Percentiles rank a stretch among this genome's conserved stretches.
Conservation (phyloP, 2,113 vertebrate species). For the Grallaria varia region DNA sequence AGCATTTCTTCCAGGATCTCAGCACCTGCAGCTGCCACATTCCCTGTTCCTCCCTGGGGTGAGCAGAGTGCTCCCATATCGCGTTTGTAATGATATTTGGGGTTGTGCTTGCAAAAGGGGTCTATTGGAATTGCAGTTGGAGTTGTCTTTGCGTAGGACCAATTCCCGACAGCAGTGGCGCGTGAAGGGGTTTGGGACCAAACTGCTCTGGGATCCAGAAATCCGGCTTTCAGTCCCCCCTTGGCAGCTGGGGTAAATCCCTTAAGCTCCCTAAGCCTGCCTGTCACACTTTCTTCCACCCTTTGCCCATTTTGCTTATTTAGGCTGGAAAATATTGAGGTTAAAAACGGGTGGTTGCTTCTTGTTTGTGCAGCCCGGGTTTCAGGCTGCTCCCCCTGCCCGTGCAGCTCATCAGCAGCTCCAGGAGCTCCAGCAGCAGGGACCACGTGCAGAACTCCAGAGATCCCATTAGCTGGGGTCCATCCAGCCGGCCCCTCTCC, state of each 20-base stretch:
- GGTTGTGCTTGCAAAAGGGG: neutral
- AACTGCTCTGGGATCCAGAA: neutral
- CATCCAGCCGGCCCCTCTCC: neutral
- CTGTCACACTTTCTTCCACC: neutral
- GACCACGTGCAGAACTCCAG: neutral
- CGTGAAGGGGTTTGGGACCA: neutral
- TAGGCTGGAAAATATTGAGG: neutral
- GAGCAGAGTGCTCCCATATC: neutral
- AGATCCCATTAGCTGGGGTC: neutral
- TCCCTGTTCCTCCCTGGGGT: neutral
- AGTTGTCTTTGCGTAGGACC: accelerated
- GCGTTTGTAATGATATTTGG: accelerated
- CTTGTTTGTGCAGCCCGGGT: neutral
- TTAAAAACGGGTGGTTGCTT: neutral
- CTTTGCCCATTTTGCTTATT: neutral
- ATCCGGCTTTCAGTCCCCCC: neutral
- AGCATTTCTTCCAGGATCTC: neutral
- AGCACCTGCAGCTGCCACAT: neutral
- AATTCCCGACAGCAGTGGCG: accelerated
- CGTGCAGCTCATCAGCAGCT: neutral
- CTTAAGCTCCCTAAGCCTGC: neutral
- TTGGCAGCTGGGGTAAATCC: neutral
- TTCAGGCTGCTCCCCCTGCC: neutral
- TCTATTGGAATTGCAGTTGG: accelerated
- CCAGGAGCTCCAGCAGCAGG: neutral